A percentile compares a stretch with the other conserved stretches of the same genome.
Conservation (phyloP, 2,797 vertebrate genomes). For the Cetoscarus ocellatus region DNA sequence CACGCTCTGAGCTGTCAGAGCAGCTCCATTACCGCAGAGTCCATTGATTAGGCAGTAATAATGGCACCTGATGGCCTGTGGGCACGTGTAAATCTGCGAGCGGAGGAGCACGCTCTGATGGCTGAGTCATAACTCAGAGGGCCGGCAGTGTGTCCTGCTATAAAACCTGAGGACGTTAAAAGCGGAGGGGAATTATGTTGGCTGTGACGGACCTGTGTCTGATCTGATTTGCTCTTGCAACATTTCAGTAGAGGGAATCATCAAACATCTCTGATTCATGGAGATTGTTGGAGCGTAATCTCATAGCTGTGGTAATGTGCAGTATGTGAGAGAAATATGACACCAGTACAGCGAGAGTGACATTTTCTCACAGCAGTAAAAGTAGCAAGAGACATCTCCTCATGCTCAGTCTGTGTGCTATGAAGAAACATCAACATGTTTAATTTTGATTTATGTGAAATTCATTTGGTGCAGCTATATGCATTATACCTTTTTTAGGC, state of each 20-base stretch:
- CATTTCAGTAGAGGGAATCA: neutral
- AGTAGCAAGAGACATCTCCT: neutral
- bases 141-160: conserved; percentile 22
- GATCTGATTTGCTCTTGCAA: conserved; percentile 1
- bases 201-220: conserved; percentile 9
- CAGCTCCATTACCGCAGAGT: conserved; percentile 25
- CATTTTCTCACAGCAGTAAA: no score
- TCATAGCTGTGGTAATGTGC: neutral
- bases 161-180: conserved; percentile 32
- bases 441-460: no score
- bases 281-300: neutral
- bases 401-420: neutral
- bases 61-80: conserved; percentile 27
- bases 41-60: conserved; percentile 48
- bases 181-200: conserved; percentile 14
- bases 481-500: no score
- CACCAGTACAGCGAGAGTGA: neutral
- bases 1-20: conserved; percentile 9
- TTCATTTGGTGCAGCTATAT: no score
- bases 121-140: conserved; percentile 35
- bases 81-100: conserved; percentile 37
- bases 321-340: neutral
- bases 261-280: conserved; percentile 9
- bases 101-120: conserved; percentile 16
- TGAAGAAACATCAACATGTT: neutral